A percentile compares a stretch with the other conserved stretches of the same genome.
phyloP scores from a whole-genome alignment of 2,888 invertebrate genomes.

The Hofmannophila pseudospretella region DNA sequence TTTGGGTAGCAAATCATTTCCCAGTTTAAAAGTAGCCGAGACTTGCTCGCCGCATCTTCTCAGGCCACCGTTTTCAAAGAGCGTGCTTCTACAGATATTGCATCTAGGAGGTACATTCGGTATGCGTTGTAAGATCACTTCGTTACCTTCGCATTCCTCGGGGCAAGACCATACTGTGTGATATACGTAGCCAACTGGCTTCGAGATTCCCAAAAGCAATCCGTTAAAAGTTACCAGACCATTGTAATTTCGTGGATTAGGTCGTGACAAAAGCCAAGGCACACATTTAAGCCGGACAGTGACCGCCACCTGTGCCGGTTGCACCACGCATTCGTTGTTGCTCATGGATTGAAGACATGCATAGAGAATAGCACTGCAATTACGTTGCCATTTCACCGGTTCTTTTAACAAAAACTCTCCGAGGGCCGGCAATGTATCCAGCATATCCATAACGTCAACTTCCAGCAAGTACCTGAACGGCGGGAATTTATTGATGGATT shows the following conservation, averaged over 20 bases:
- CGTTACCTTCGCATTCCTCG: constrained; percentile 65
- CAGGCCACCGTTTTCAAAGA: constrained; percentile 60
- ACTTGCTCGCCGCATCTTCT: constrained; percentile 62
- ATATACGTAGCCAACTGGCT: constrained; percentile 47
- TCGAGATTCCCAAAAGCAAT: constrained; percentile 42
- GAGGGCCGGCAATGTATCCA: constrained; percentile 41
- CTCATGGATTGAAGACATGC: constrained; percentile 43
- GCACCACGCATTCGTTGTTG: constrained; percentile 26
- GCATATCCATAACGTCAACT: constrained; percentile 55
- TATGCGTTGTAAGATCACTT: constrained; percentile 52
- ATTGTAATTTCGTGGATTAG: constrained; percentile 30
- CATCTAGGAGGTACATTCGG: constrained; percentile 61
- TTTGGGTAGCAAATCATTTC: constrained; percentile 31
- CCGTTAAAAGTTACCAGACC: constrained; percentile 47
- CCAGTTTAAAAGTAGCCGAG: constrained; percentile 40
- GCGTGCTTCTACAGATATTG: constrained; percentile 44
- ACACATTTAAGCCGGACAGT: constrained; percentile 45
- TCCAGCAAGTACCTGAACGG: constrained; percentile 48
- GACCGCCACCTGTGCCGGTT: constrained; percentile 44
- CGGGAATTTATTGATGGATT: constrained; percentile 45
- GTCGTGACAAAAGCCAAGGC: constrained; percentile 27
- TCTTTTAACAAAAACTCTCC: constrained; percentile 47
- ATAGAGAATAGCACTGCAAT: constrained; percentile 51
- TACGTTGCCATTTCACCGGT: constrained; percentile 44
- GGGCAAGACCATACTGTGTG: constrained; percentile 69